These are phyloP conservation scores for Chrysomallon squamiferum DNA, from an alignment of 1,140 invertebrate genomes.

Conservation along the genomic window DNA sequence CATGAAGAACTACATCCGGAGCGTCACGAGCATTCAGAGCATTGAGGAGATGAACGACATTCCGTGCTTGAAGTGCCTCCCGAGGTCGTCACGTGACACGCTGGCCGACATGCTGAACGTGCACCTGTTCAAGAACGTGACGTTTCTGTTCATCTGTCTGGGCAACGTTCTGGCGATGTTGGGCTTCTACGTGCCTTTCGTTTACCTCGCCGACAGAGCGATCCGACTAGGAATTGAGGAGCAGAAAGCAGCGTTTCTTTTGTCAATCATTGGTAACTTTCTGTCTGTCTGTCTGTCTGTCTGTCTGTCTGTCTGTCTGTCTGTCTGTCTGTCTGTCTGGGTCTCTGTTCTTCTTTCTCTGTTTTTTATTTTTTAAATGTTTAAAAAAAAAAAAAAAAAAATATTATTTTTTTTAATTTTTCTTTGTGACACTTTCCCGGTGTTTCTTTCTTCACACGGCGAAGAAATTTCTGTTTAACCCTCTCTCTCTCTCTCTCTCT, in stretches of 20 bases:
- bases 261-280: constrained; percentile 38
- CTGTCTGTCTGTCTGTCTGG: not conserved
- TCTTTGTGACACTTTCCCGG: too few relatives aligned
- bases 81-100: constrained; percentile 70
- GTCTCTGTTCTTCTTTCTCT: not conserved
- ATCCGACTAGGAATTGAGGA: constrained; percentile 35
- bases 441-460: too few relatives aligned
- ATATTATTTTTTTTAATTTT: too few relatives aligned
- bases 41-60: not conserved
- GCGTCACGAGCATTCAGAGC: constrained; percentile 34
- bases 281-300: too few relatives aligned
- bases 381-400: too few relatives aligned
- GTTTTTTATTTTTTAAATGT: too few relatives aligned
- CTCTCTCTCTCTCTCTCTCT: too few relatives aligned
- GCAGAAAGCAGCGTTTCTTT: constrained; percentile 26
- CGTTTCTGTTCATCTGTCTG: constrained; percentile 74
- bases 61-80: constrained; percentile 68
- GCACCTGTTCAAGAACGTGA: constrained; percentile 72
- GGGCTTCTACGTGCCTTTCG: constrained; percentile 93
- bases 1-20: constrained; percentile 64
- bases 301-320: too few relatives aligned
- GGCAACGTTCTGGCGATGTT: constrained; percentile 94
- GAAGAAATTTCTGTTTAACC: too few relatives aligned
- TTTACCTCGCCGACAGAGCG: constrained; percentile 87
- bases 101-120: constrained; percentile 86